These are phyloP conservation scores for Zaprionus africanus DNA, from an alignment of 1,140 invertebrate genomes.

Conservation along the genomic window DNA sequence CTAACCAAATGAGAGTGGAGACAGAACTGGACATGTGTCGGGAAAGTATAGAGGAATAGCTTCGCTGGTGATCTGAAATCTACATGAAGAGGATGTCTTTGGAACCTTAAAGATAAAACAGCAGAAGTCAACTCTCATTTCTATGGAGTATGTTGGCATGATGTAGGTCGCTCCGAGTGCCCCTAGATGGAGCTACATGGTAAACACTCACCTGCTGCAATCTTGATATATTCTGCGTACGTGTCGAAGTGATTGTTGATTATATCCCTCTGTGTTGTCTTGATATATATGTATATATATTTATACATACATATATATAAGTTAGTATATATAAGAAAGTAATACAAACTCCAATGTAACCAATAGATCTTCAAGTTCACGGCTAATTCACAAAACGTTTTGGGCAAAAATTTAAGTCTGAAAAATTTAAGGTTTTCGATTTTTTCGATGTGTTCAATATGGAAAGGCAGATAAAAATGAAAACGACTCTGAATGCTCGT, in stretches of 20 bases:
- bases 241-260: neutral
- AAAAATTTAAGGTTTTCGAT: neutral
- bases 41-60: too few relatives aligned
- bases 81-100: too few relatives aligned
- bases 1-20: conserved; percentile 3
- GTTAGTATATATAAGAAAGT: too few relatives aligned
- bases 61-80: too few relatives aligned
- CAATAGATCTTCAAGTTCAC: conserved; percentile 6
- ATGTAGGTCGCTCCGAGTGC: too few relatives aligned
- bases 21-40: neutral
- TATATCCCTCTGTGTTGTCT: neutral
- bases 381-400: conserved; percentile 22
- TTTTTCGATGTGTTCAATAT: conserved; percentile 31
- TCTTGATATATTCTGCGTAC: neutral
- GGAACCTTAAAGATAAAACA: too few relatives aligned
- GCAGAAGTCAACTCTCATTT: neutral
- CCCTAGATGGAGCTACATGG: too few relatives aligned
- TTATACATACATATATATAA: too few relatives aligned
- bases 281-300: neutral
- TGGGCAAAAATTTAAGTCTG: conserved; percentile 10
- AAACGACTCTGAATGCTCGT: neutral
- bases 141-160: too few relatives aligned
- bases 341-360: neutral
- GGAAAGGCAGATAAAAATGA: conserved; percentile 16
- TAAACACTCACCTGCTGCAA: neutral